Evolutionary conservation across 1,140 invertebrate species (phyloP).

Genomic region (Bombus impatiens): DNA sequence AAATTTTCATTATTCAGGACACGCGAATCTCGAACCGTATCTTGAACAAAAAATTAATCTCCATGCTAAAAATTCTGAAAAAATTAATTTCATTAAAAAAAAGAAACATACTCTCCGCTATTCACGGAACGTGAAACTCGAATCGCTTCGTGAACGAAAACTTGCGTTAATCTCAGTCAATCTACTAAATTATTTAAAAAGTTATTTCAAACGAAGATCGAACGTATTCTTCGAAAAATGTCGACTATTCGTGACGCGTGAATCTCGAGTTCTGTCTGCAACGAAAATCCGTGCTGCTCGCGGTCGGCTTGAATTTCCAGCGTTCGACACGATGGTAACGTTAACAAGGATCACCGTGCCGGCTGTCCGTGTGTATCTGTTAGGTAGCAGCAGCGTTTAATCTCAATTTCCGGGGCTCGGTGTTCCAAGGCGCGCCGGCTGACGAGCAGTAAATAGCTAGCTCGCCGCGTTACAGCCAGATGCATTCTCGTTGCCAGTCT

Average conservation of each 20-base stretch:
- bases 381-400: constrained; percentile 30
- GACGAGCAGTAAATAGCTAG: constrained; percentile 50
- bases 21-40: too few species aligned
- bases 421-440: constrained; percentile 19
- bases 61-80: too few species aligned
- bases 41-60: too few species aligned
- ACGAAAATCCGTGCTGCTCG: neutral
- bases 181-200: neutral
- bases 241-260: too few species aligned
- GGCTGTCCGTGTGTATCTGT: neutral
- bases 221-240: neutral
- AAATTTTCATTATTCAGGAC: neutral
- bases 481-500: constrained; percentile 29
- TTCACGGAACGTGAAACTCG: too few species aligned
- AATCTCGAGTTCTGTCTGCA: neutral
- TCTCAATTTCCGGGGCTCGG: constrained; percentile 46
- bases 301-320: neutral
- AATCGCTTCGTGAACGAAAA: neutral
- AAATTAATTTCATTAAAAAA: too few species aligned
- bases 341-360: constrained; percentile 17
- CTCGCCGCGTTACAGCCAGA: constrained; percentile 3
- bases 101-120: neutral
- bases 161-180: neutral
- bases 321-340: constrained; percentile 10
- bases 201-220: neutral